phyloP scores from a whole-genome alignment of 2,888 invertebrate genomes.

The Drosophila monieri region DNA sequence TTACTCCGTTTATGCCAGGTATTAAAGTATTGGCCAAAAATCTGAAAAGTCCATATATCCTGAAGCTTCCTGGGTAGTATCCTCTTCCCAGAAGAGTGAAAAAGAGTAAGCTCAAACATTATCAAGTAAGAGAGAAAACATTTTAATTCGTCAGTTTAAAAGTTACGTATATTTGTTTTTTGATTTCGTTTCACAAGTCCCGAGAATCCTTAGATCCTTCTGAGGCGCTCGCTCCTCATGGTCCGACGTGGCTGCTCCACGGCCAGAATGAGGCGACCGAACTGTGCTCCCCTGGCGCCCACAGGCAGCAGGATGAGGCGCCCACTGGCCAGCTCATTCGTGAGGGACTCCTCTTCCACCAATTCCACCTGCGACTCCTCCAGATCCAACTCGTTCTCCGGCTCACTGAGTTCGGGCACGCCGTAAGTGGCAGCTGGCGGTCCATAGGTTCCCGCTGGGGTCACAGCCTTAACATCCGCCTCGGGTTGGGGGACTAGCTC shows the following conservation, averaged over 20 bases:
- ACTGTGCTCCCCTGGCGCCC: slow-evolving; percentile 56
- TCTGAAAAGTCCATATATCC: slow-evolving; percentile 20
- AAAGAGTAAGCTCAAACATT: background rate
- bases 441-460: slow-evolving; percentile 72
- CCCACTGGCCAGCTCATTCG: slow-evolving; percentile 59
- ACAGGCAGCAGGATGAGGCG: slow-evolving; percentile 78
- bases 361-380: slow-evolving; percentile 72
- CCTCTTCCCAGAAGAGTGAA: background rate
- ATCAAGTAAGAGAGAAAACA: background rate
- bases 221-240: slow-evolving; percentile 63
- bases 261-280: slow-evolving; percentile 67
- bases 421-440: slow-evolving; percentile 75
- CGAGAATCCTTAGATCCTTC: slow-evolving; percentile 47
- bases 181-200: slow-evolving; percentile 28
- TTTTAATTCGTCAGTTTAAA: slow-evolving; percentile 7
- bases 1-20: slow-evolving; percentile 20
- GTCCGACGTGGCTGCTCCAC: slow-evolving; percentile 57
- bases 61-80: background rate
- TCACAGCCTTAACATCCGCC: slow-evolving; percentile 36
- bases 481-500: slow-evolving; percentile 43
- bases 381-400: slow-evolving; percentile 61
- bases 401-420: slow-evolving; percentile 56
- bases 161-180: slow-evolving; percentile 55
- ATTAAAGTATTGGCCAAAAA: background rate
- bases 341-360: slow-evolving; percentile 54